A percentile compares a stretch with the other conserved stretches of the same genome.
Evolutionary conservation across 2,113 vertebrate species (phyloP).

Genomic region (Psettodes erumei): DNA sequence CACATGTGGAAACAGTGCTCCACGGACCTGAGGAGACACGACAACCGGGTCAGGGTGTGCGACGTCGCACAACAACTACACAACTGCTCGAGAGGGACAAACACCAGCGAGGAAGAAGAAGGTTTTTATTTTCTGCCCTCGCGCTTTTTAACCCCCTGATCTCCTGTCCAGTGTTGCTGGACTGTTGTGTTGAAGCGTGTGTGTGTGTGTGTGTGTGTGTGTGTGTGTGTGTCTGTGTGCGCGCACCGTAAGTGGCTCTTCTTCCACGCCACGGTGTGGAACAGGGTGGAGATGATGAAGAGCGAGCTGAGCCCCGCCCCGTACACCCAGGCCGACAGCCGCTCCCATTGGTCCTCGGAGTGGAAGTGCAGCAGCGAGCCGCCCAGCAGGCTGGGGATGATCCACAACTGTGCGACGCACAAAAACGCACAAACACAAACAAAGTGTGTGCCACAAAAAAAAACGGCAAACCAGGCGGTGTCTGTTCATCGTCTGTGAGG

Average conservation of each 20-base stretch:
- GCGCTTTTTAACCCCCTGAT: too few relatives aligned
- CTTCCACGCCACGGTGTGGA: constrained; percentile 97
- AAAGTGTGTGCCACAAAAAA: constrained; percentile 35
- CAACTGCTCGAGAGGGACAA: too few relatives aligned
- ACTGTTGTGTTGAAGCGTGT: too few relatives aligned
- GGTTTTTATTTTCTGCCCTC: too few relatives aligned
- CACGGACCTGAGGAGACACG: constrained; percentile 83
- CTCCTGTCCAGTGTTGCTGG: too few relatives aligned
- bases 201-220: too few relatives aligned
- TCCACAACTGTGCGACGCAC: constrained; percentile 88
- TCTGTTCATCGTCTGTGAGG: constrained; percentile 3
- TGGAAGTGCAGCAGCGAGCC: constrained; percentile 91
- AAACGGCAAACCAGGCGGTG: constrained; percentile 13
- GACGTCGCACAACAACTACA: too few relatives aligned
- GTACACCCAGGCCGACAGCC: constrained; percentile 94
- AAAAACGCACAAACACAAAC: too few relatives aligned
- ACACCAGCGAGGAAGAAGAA: too few relatives aligned
- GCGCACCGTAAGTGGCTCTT: constrained; percentile 92
- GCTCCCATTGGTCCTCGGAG: constrained; percentile 92
- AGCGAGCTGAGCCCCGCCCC: constrained; percentile 92
- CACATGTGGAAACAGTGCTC: constrained; percentile 97
- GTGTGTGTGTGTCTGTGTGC: constrained; percentile 12
- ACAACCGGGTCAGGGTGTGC: too few relatives aligned
- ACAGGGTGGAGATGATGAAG: constrained; percentile 95
- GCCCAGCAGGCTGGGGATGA: constrained; percentile 93